Evolutionary conservation across 2,797 vertebrate species (phyloP), one percentile per base, ranked within the genome.

Genomic region (Brachyrhaphis roseni): DNA sequence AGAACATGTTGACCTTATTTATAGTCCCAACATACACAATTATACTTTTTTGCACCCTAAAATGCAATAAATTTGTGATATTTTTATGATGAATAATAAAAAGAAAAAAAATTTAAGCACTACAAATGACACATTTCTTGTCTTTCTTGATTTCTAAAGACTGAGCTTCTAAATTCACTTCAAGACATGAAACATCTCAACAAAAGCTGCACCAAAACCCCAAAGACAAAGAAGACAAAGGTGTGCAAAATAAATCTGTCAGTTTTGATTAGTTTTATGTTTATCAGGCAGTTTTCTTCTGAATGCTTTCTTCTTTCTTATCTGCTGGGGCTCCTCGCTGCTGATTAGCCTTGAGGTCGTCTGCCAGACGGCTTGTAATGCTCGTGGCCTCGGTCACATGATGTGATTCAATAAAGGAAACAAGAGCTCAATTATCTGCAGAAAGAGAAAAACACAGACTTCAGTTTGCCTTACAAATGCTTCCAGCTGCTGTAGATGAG

Each of bases 381-480:
- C 74, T 83, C 82, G 73, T 87, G 85, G 78, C 80, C 85, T 86
- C 31, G 0, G 85, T 92, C 93, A 94, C 85, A 80, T 93, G 92
- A 90, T 57, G 76, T 86, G 88, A 94, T 94, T 88, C 90, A 84
- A 94, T 91, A 88, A 91, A 87, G 92, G 87, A 91, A 89, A 89
- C 83, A 90, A 84, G 68, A 80, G 72, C 74, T 55, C 8, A 0
- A 62, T 74, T 74, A 72, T 86, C 80, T 86, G 51, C 78, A 82
- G 81, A 43, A 23, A 59, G 72, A 83, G 79, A 76, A 75, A 85
- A 81, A 86, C 79, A 75, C 23, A 23, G 49, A 20, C 62, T 78
- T 0, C 82, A 75, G 23, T 80, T 59, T 87, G 68, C 75, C 74
- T 66, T 78, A 46, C 51, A 55, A 15, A 36, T 75, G 59, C 71